Evolutionary conservation across 92 coral and sea anemone genomes (phyloP).

Genomic region (Anthopleura xanthogrammica): DNA sequence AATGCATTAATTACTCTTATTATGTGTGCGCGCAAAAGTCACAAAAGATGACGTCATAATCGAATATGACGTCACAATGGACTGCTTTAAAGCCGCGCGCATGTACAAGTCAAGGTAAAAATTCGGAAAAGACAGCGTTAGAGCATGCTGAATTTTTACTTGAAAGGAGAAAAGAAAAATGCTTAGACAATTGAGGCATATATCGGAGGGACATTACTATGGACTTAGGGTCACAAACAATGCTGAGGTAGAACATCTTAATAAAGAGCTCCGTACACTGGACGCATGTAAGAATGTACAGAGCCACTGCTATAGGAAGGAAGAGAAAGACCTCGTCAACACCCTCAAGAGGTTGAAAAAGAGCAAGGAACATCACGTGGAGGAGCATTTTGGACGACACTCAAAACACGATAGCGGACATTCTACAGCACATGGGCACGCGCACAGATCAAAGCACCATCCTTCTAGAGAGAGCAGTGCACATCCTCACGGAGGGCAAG

Average conservation of each 20-base stretch:
- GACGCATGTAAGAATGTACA: slow-evolving; percentile 87
- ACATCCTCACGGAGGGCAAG: slow-evolving; percentile 37
- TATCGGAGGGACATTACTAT: slow-evolving; percentile 90
- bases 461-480: slow-evolving; percentile 47
- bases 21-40: neutral
- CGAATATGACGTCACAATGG: slow-evolving; percentile 2
- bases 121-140: neutral
- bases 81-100: slow-evolving; percentile 1
- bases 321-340: slow-evolving; percentile 71
- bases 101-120: neutral
- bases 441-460: neutral
- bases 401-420: slow-evolving; percentile 13
- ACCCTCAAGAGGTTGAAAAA: slow-evolving; percentile 71
- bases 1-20: neutral
- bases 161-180: slow-evolving; percentile 28
- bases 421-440: neutral
- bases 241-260: slow-evolving; percentile 74
- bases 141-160: neutral
- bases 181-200: slow-evolving; percentile 84
- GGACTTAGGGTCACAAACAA: slow-evolving; percentile 92
- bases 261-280: slow-evolving; percentile 76
- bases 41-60: slow-evolving; percentile 11
- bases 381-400: slow-evolving; percentile 26
- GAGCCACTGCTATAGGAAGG: slow-evolving; percentile 83
- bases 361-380: slow-evolving; percentile 63